Evolutionary conservation across 2,888 invertebrate genomes (phyloP).

Genomic region (Aplocera efformata): DNA sequence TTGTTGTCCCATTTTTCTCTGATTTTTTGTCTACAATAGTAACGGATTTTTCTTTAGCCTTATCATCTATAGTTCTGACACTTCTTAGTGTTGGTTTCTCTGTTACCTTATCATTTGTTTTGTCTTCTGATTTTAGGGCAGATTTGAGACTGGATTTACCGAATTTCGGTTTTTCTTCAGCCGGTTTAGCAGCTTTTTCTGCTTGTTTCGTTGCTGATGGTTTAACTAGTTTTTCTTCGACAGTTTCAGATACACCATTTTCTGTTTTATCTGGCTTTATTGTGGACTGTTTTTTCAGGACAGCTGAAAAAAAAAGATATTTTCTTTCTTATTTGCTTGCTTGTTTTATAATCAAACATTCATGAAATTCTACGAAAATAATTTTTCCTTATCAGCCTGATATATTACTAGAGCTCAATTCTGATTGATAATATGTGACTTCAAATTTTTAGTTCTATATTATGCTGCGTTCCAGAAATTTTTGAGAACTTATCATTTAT

Average conservation of each 20-base stretch:
- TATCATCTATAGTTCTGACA: slow-evolving; percentile 69
- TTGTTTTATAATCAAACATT: no score
- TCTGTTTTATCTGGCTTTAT: slow-evolving; percentile 59
- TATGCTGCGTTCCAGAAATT: no score
- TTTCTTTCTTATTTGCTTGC: slow-evolving; percentile 14
- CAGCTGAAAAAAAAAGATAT: slow-evolving; percentile 51
- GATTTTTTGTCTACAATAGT: slow-evolving; percentile 64
- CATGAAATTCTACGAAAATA: no score
- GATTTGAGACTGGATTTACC: slow-evolving; percentile 53
- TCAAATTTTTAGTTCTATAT: no score
- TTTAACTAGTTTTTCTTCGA: slow-evolving; percentile 66
- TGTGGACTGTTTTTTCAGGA: slow-evolving; percentile 69
- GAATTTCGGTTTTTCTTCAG: slow-evolving; percentile 64
- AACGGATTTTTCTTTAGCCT: slow-evolving; percentile 67
- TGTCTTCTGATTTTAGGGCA: slow-evolving; percentile 38
- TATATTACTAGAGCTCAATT: no score
- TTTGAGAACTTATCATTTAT: no score
- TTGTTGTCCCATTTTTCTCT: slow-evolving; percentile 50
- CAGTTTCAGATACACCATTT: slow-evolving; percentile 58
- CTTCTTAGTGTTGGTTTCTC: slow-evolving; percentile 60
- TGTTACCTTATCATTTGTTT: slow-evolving; percentile 45
- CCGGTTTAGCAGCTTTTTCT: slow-evolving; percentile 50
- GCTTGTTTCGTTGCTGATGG: slow-evolving; percentile 65
- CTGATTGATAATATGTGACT: no score
- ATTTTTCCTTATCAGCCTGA: no score